These are phyloP conservation scores for Hippoglossus hippoglossus DNA, from an alignment of 2,797 vertebrate genomes.

Conservation along the genomic window DNA sequence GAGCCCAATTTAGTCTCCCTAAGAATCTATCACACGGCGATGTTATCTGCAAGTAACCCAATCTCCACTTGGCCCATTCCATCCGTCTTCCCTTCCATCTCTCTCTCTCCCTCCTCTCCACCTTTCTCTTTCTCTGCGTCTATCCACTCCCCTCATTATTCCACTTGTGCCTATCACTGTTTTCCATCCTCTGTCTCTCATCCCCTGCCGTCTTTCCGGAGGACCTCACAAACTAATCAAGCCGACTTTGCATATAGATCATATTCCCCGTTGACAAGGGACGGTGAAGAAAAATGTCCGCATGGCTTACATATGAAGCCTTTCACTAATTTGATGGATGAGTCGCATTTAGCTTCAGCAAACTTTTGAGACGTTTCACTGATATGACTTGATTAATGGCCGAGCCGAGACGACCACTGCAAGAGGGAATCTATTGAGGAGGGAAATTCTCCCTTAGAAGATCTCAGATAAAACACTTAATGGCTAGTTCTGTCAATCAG, in stretches of 20 bases:
- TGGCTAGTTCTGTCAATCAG: constrained; percentile 61
- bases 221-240: constrained; percentile 80
- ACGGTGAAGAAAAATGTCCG: constrained; percentile 81
- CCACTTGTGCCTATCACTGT: constrained; percentile 19
- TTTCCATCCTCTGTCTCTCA: constrained; percentile 32
- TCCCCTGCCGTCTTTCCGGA: constrained; percentile 34
- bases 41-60: constrained; percentile 73
- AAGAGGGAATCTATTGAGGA: constrained; percentile 56
- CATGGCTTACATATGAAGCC: constrained; percentile 75
- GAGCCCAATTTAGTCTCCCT: constrained; percentile 77
- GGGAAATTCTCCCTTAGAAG: constrained; percentile 59
- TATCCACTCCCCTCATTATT: constrained; percentile 18
- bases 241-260: constrained; percentile 82
- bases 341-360: constrained; percentile 83
- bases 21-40: constrained; percentile 74
- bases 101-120: constrained; percentile 19
- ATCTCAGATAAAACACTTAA: constrained; percentile 66
- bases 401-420: constrained; percentile 61
- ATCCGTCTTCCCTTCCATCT: constrained; percentile 57
- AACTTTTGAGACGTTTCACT: constrained; percentile 80
- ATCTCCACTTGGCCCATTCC: constrained; percentile 54
- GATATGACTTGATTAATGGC: constrained; percentile 86
- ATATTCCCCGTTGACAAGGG: constrained; percentile 72
- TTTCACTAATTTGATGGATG: constrained; percentile 81
- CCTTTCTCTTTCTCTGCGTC: constrained; percentile 17